A percentile compares a stretch with the other conserved stretches of the same genome.
phyloP scores from a whole-genome alignment of 1,140 invertebrate genomes.

The Sycophila sp. region DNA sequence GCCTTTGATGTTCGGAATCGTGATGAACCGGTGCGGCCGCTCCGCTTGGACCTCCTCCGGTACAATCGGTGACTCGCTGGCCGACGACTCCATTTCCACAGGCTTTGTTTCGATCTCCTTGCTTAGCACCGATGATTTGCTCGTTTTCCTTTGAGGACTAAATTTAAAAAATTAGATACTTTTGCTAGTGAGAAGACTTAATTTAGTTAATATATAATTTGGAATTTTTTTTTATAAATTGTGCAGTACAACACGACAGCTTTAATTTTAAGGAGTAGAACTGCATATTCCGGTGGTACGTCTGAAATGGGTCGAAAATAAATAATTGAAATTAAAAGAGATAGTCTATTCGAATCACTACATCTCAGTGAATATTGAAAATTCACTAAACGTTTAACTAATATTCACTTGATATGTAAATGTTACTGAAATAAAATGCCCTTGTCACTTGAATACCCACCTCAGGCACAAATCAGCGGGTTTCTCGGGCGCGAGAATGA shows the following conservation, averaged over 20 bases:
- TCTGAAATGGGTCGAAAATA: not conserved
- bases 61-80: slow-evolving; percentile 39
- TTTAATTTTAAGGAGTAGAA: no score
- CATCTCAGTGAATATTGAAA: no score
- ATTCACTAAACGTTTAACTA: no score
- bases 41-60: slow-evolving; percentile 36
- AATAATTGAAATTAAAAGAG: not conserved
- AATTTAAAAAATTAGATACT: no score
- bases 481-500: slow-evolving; percentile 64
- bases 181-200: no score
- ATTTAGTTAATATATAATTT: no score
- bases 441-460: not conserved
- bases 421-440: no score
- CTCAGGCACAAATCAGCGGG: slow-evolving; percentile 31
- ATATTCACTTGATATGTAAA: no score
- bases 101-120: slow-evolving; percentile 10
- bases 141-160: slow-evolving; percentile 44
- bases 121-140: slow-evolving; percentile 31
- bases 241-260: no score
- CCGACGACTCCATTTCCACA: slow-evolving; percentile 20
- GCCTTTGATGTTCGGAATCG: slow-evolving; percentile 62
- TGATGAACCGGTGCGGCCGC: slow-evolving; percentile 55
- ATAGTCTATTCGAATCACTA: no score
- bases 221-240: no score
- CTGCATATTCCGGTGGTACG: no score